Evolutionary conservation across 1,140 invertebrate species (phyloP).

Genomic region (Camponotus floridanus): DNA sequence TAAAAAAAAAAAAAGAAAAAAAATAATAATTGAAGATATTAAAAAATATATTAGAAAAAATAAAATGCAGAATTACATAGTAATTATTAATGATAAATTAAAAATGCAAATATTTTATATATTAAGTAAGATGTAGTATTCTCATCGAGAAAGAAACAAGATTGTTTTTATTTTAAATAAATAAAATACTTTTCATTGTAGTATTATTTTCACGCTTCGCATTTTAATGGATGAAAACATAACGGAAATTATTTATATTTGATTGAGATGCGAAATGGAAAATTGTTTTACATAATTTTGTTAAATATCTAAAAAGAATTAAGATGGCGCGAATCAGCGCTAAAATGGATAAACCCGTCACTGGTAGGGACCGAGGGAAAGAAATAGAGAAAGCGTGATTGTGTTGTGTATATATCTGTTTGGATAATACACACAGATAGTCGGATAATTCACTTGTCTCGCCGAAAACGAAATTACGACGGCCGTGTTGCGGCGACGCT

Average conservation of each 20-base stretch:
- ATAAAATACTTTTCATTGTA: background rate
- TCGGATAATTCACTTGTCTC: constrained; percentile 77
- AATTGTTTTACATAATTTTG: background rate
- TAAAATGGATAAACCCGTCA: constrained; percentile 5
- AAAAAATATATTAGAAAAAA: background rate
- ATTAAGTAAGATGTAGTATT: background rate
- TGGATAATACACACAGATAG: constrained; percentile 76
- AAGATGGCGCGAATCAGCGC: background rate
- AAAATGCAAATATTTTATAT: background rate
- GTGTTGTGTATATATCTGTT: constrained; percentile 56
- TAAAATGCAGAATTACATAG: background rate
- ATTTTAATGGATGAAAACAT: background rate
- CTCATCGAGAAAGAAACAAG: background rate
- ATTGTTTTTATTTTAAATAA: background rate
- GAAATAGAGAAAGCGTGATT: no score
- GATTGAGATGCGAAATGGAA: background rate
- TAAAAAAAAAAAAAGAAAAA: background rate
- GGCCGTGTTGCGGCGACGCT: constrained; percentile 62
- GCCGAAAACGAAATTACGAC: constrained; percentile 76
- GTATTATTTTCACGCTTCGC: background rate
- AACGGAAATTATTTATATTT: background rate
- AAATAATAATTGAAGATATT: background rate
- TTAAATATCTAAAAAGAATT: background rate
- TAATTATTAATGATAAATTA: background rate
- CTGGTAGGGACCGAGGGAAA: background rate